Evolutionary conservation across 23 tunicate species (phyloP).

Genomic region (Phallusia fumigata): DNA sequence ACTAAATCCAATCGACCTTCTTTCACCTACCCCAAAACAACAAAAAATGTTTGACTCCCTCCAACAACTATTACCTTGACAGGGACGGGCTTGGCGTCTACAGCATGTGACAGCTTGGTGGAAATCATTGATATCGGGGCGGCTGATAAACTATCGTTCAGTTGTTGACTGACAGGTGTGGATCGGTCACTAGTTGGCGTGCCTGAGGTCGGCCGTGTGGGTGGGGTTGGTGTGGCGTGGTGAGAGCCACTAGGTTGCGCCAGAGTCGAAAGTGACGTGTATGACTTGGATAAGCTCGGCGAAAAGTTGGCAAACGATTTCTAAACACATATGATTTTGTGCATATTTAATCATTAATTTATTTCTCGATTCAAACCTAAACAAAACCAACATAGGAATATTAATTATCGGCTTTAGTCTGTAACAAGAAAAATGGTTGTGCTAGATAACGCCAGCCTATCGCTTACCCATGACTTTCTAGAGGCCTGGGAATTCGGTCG

Average conservation of each 20-base stretch:
- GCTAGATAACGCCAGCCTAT: too few species aligned
- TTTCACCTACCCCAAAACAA: too few species aligned
- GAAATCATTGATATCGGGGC: slow-evolving; percentile 21
- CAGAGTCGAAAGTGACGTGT: slow-evolving; percentile 1
- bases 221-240: slow-evolving; percentile 58
- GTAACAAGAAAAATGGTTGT: too few species aligned
- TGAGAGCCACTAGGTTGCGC: slow-evolving; percentile 5
- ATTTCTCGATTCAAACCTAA: too few species aligned
- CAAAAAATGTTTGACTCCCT: too few species aligned
- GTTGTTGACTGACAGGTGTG: slow-evolving; percentile 47
- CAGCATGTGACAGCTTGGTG: slow-evolving; percentile 25
- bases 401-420: too few species aligned
- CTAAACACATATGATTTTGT: too few species aligned
- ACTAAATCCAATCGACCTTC: too few species aligned
- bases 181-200: slow-evolving; percentile 63
- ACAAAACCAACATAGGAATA: too few species aligned
- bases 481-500: slow-evolving; percentile 6
- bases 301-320: slow-evolving; percentile 26
- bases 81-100: slow-evolving; percentile 40
- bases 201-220: slow-evolving; percentile 27
- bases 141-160: neutral
- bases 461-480: slow-evolving; percentile 55
- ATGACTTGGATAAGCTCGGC: slow-evolving; percentile 24
- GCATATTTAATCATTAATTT: too few species aligned
- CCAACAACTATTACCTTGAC: slow-evolving; percentile 19